Percentiles rank a stretch among this genome's conserved stretches.
Conservation (phyloP, 2,888 invertebrate genomes). For the Napeogenes inachia region DNA sequence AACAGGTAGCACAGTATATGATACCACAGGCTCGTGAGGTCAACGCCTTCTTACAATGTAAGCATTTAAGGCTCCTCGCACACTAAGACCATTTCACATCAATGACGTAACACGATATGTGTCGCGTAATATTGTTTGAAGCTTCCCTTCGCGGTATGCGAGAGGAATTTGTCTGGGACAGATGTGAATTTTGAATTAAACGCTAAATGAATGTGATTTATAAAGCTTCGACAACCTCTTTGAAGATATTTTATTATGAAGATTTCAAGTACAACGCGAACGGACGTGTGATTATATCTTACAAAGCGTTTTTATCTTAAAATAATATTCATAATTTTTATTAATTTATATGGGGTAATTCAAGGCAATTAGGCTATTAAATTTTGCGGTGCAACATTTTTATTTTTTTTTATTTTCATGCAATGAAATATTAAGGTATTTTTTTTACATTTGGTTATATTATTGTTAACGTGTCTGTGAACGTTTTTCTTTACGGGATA, state of each 20-base stretch:
- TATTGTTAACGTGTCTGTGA: not conserved
- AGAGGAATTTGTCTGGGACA: constrained; percentile 9
- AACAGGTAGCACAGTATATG: constrained; percentile 23
- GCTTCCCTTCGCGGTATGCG: constrained; percentile 7
- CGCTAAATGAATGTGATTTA: not conserved
- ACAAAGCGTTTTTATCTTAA: not conserved
- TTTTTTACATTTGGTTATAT: too few species aligned
- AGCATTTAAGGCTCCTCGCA: constrained; percentile 27
- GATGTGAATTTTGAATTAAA: constrained; percentile 9
- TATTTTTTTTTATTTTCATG: not conserved
- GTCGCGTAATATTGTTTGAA: constrained; percentile 16
- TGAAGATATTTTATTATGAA: not conserved
- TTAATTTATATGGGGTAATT: too few species aligned
- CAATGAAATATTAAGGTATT: not conserved
- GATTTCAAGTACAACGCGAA: not conserved
- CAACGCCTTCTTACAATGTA: constrained; percentile 38
- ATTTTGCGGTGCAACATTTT: too few species aligned
- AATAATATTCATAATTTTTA: not conserved
- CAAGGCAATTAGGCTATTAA: too few species aligned
- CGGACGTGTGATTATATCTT: not conserved
- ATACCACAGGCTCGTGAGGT: constrained; percentile 28
- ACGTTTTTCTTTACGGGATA: not conserved
- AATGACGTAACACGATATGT: constrained; percentile 28
- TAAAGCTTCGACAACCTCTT: not conserved
- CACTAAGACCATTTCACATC: not conserved